A percentile compares a stretch with the other conserved stretches of the same genome.
Conservation (phyloP, 2,888 invertebrate species). For the Acleris emargana region DNA sequence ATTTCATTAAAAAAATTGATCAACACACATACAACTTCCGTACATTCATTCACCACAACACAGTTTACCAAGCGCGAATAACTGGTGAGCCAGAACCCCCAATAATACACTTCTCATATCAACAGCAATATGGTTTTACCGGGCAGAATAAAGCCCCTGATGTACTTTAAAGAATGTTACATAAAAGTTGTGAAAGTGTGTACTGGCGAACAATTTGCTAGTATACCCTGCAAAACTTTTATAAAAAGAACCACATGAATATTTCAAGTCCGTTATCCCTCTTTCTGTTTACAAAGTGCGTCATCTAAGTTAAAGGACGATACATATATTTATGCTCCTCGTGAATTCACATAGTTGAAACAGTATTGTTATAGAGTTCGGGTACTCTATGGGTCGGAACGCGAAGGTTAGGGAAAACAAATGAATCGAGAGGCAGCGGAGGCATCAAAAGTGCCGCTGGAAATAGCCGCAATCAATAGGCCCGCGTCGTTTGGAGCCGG, state of each 20-base stretch:
- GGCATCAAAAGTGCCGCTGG: slow-evolving; percentile 36
- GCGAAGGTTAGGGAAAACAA: slow-evolving; percentile 36
- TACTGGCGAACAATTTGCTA: no score
- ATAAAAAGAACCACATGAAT: not conserved
- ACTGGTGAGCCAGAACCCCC: no score
- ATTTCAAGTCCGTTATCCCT: not conserved
- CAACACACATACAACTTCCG: no score
- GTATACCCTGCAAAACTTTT: not conserved
- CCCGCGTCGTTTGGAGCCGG: slow-evolving; percentile 22
- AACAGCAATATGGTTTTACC: no score
- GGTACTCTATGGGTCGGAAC: slow-evolving; percentile 25
- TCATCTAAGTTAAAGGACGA: not conserved
- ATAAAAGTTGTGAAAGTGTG: no score
- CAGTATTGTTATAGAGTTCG: slow-evolving; percentile 31
- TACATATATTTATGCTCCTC: not conserved
- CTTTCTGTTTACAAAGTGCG: not conserved
- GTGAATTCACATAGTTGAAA: not conserved
- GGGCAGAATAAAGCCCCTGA: no score
- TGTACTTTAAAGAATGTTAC: no score
- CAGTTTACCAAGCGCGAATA: no score
- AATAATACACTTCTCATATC: no score
- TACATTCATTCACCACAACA: no score
- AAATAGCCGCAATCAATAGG: slow-evolving; percentile 39
- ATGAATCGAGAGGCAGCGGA: slow-evolving; percentile 34
- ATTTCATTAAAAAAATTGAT: no score